phyloP scores from a whole-genome alignment of 92 coral and sea anemone species.

The Phenganax marumi region DNA sequence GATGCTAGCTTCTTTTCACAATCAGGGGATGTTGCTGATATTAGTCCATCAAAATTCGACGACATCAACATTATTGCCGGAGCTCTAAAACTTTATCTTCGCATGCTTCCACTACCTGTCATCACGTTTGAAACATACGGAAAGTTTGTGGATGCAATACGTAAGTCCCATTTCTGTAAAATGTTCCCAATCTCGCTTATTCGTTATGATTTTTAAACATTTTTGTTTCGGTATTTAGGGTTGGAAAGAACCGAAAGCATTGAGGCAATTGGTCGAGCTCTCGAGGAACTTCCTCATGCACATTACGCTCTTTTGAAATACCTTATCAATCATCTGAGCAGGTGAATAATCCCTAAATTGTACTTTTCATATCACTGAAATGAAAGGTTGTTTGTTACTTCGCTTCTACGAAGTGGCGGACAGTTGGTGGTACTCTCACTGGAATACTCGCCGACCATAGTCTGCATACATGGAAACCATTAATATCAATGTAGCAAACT shows the following conservation, averaged over 20 bases:
- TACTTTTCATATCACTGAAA: too few species aligned
- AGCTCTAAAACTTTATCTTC: constrained; percentile 79
- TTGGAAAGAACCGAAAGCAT: constrained; percentile 62
- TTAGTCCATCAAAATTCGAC: constrained; percentile 58
- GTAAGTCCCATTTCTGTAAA: constrained; percentile 60
- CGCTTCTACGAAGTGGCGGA: too few species aligned
- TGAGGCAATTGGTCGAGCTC: constrained; percentile 70
- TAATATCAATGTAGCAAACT: too few species aligned
- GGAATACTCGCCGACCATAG: too few species aligned
- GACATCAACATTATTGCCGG: constrained; percentile 93
- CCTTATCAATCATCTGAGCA: constrained; percentile 82
- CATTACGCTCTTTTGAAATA: constrained; percentile 87
- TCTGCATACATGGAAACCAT: too few species aligned
- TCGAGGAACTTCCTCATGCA: constrained; percentile 73
- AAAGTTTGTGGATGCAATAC: constrained; percentile 86
- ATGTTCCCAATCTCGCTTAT: background rate
- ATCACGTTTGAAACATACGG: constrained; percentile 88
- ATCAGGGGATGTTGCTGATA: constrained; percentile 69
- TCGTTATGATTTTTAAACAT: background rate
- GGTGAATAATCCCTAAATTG: constrained; percentile 47
- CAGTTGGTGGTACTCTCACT: too few species aligned
- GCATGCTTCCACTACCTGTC: constrained; percentile 92
- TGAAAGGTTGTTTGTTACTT: too few species aligned
- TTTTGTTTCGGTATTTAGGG: constrained; percentile 50
- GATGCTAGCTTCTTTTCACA: background rate